Percentiles rank a stretch among this genome's conserved stretches.
Conservation (phyloP, 1,140 invertebrate species). For the Trichonephila clavata region DNA sequence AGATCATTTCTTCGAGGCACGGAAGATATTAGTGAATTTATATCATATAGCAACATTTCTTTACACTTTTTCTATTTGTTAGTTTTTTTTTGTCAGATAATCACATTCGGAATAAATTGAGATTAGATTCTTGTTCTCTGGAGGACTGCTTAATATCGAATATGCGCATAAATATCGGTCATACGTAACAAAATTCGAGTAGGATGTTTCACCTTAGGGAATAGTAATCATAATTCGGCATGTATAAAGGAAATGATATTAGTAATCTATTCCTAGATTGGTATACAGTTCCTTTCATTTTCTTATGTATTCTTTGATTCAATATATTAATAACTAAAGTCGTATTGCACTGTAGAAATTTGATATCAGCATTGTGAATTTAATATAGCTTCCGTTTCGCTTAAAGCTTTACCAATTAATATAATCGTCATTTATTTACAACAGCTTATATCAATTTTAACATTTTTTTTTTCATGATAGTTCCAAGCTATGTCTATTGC, state of each 20-base stretch:
- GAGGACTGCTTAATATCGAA: background rate
- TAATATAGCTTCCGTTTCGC: too few relatives aligned
- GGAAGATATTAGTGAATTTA: background rate
- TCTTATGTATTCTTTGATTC: too few relatives aligned
- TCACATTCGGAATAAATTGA: background rate
- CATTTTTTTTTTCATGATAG: too few relatives aligned
- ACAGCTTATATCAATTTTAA: too few relatives aligned
- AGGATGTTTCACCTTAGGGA: background rate
- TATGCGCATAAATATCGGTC: background rate
- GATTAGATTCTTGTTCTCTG: background rate
- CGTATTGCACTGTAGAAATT: too few relatives aligned
- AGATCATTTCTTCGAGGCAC: too few relatives aligned
- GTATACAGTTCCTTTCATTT: background rate
- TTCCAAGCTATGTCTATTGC: too few relatives aligned
- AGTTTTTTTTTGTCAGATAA: background rate
- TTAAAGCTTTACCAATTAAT: too few relatives aligned
- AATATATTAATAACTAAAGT: too few relatives aligned
- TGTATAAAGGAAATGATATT: background rate
- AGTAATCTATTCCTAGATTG: background rate
- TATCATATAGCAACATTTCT: background rate
- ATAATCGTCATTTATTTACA: too few relatives aligned
- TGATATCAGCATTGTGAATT: too few relatives aligned
- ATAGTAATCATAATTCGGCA: background rate
- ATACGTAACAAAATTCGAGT: background rate
- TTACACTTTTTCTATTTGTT: background rate